phyloP scores from a whole-genome alignment of 2,888 invertebrate genomes.

The Temnothorax rugatulus region DNA sequence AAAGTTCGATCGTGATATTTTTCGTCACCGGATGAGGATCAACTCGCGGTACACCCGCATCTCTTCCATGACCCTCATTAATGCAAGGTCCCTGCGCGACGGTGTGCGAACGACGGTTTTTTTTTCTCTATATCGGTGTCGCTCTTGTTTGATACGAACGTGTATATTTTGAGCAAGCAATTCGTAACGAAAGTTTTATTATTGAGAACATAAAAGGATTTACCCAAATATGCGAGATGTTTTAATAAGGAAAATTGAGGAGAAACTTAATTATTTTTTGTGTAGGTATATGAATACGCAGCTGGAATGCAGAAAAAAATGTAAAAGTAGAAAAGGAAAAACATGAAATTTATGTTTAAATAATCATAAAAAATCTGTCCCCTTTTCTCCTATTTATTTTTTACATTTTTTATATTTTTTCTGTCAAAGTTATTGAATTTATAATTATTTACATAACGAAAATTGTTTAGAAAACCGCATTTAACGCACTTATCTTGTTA shows the following conservation, averaged over 20 bases:
- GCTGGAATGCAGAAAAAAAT: background rate
- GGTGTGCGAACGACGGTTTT: conserved; percentile 12
- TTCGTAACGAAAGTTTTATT: background rate
- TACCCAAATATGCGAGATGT: background rate
- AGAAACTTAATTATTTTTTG: background rate
- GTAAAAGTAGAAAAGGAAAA: background rate
- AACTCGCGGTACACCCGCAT: conserved; percentile 13
- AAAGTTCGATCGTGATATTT: conserved; percentile 7
- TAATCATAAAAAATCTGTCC: background rate
- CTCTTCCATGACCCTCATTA: background rate
- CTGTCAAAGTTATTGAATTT: background rate
- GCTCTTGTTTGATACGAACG: background rate
- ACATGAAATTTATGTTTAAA: background rate
- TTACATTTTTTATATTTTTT: background rate
- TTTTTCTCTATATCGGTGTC: background rate
- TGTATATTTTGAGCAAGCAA: background rate
- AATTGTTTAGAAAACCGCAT: background rate
- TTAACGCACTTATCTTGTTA: background rate
- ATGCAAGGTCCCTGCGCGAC: conserved; percentile 11
- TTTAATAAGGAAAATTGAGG: background rate
- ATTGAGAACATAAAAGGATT: background rate
- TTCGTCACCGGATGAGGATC: conserved; percentile 8
- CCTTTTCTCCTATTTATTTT: background rate
- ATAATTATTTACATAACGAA: background rate
- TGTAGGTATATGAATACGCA: background rate